phyloP scores from a whole-genome alignment of 2,113 vertebrate genomes.

The Anarrhichthys ocellatus region DNA sequence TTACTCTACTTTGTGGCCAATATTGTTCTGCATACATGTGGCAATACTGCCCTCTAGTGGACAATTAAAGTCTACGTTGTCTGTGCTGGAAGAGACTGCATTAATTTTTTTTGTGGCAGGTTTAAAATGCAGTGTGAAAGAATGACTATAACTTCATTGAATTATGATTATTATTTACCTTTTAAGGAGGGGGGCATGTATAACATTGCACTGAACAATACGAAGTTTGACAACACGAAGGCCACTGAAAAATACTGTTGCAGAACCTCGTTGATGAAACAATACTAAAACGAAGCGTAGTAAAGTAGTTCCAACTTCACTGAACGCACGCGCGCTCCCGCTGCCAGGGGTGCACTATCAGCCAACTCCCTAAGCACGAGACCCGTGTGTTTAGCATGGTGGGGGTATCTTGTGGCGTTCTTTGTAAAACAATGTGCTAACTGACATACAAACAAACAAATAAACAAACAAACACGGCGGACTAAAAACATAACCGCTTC shows the following conservation, averaged over 20 bases:
- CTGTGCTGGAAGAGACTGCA: too few relatives aligned
- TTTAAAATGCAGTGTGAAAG: neutral
- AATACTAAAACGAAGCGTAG: neutral
- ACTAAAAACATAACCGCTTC: neutral
- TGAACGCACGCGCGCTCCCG: neutral
- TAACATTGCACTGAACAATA: too few relatives aligned
- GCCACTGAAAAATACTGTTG: neutral
- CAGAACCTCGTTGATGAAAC: neutral
- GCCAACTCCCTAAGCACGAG: neutral
- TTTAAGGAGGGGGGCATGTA: neutral
- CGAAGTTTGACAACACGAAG: neutral
- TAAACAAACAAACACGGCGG: neutral
- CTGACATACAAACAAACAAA: neutral
- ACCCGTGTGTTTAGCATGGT: neutral
- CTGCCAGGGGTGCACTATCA: neutral
- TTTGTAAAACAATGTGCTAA: neutral
- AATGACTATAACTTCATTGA: neutral
- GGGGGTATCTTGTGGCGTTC: neutral
- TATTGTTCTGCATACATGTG: neutral
- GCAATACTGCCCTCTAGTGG: constrained; percentile 42
- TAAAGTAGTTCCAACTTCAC: neutral
- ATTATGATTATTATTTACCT: neutral
- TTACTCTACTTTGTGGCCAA: neutral
- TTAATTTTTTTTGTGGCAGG: neutral
- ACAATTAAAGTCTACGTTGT: neutral